phyloP scores from a whole-genome alignment of 2,113 vertebrate species.

The Ictalurus furcatus region DNA sequence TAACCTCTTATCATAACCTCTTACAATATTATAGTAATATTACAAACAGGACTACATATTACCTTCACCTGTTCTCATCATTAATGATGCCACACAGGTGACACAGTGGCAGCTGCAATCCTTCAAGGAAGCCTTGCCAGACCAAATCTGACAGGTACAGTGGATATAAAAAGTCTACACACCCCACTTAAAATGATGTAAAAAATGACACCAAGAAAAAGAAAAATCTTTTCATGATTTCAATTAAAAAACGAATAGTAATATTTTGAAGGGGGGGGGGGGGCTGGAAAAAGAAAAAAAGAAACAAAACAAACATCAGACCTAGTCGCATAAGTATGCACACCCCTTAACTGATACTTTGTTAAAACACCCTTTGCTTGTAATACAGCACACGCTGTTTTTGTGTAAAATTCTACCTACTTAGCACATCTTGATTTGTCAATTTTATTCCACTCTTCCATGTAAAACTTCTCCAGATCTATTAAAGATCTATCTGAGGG shows the following conservation, averaged over 20 bases:
- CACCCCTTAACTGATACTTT: not conserved
- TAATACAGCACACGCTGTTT: not conserved
- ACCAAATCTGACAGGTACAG: not conserved
- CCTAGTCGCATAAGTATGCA: not conserved
- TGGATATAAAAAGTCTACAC: constrained; percentile 2
- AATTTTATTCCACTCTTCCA: not conserved
- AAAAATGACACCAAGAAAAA: not conserved
- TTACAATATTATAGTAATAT: not conserved
- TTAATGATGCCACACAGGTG: not conserved
- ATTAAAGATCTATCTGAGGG: not conserved
- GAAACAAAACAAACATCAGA: not conserved
- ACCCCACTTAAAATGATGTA: not conserved
- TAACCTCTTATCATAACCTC: not conserved
- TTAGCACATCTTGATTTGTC: not conserved
- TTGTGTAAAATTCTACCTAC: no score
- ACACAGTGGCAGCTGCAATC: not conserved
- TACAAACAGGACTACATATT: not conserved
- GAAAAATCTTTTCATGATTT: no score
- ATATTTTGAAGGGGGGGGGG: no score
- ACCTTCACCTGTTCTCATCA: not conserved
- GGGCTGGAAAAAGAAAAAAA: not conserved
- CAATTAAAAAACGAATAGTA: not conserved
- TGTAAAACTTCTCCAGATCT: not conserved
- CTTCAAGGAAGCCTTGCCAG: not conserved
- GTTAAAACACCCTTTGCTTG: not conserved